A percentile compares a stretch with the other conserved stretches of the same genome.
Evolutionary conservation across 1,140 invertebrate species (phyloP).

Genomic region (Formica selysi): DNA sequence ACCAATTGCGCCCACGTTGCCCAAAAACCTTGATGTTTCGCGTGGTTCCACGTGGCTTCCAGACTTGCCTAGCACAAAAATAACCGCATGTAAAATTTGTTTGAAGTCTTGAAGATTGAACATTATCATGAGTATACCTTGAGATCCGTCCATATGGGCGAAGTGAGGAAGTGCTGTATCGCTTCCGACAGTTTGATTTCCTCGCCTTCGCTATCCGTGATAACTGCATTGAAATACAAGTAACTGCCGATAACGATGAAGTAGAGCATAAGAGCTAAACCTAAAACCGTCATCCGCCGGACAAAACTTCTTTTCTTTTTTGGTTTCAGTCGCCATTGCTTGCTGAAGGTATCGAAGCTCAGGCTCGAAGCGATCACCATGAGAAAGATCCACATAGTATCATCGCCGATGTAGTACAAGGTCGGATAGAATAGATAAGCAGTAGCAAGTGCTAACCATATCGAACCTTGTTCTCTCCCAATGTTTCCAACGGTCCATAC

Average conservation of each 20-base stretch:
- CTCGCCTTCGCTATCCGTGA: constrained; percentile 95
- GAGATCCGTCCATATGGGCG: constrained; percentile 91
- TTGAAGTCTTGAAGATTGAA: neutral
- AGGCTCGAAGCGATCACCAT: constrained; percentile 89
- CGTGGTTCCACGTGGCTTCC: constrained; percentile 91
- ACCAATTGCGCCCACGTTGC: constrained; percentile 95
- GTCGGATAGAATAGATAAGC: constrained; percentile 90
- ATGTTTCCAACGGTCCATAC: constrained; percentile 96
- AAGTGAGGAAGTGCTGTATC: constrained; percentile 95
- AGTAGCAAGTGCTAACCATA: constrained; percentile 90
- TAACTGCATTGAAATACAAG: constrained; percentile 95
- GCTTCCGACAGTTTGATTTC: constrained; percentile 95
- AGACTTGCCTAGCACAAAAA: constrained; percentile 85
- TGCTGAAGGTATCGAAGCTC: constrained; percentile 91
- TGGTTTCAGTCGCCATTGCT: constrained; percentile 91
- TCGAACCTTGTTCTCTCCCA: constrained; percentile 91
- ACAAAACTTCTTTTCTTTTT: constrained; percentile 85
- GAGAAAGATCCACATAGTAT: constrained; percentile 89
- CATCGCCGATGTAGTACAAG: constrained; percentile 89
- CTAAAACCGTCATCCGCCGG: constrained; percentile 87
- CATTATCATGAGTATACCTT: constrained; percentile 76
- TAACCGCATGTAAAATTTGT: neutral
- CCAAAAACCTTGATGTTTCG: constrained; percentile 92
- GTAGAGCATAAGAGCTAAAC: constrained; percentile 90
- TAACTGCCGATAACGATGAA: constrained; percentile 91